phyloP scores from a whole-genome alignment of 2,113 vertebrate species.

The Erythrolamprus reginae region DNA sequence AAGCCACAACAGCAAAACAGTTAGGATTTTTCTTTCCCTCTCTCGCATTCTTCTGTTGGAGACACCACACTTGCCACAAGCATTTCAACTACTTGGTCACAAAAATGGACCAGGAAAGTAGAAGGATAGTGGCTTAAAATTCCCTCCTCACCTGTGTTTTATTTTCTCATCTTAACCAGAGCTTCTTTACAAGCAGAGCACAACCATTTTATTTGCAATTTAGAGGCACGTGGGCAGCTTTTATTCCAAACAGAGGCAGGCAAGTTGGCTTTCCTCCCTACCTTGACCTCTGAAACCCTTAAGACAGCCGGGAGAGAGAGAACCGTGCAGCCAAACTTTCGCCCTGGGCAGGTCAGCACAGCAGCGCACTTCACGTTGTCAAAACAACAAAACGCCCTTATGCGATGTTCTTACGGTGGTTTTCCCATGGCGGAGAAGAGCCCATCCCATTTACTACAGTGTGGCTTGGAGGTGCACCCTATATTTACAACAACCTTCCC shows the following conservation, averaged over 20 bases:
- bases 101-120: background rate
- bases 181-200: background rate
- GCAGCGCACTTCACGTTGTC: background rate
- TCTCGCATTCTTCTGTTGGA: slow-evolving; percentile 14
- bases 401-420: background rate
- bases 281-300: background rate
- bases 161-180: background rate
- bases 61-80: slow-evolving; percentile 37
- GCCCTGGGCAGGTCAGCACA: background rate
- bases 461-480: background rate
- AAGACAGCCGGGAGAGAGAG: background rate
- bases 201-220: background rate
- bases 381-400: background rate
- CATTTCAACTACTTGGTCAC: slow-evolving; percentile 16
- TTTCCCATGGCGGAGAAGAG: background rate
- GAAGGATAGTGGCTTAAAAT: background rate
- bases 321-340: background rate
- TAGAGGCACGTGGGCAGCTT: background rate
- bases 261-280: background rate
- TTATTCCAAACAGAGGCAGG: background rate
- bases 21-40: background rate
- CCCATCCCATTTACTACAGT: background rate
- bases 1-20: background rate
- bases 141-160: background rate
- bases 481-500: background rate